These are phyloP conservation scores for Callorhinus ursinus DNA, from an alignment of 2,113 vertebrate species.

Conservation along the genomic window DNA sequence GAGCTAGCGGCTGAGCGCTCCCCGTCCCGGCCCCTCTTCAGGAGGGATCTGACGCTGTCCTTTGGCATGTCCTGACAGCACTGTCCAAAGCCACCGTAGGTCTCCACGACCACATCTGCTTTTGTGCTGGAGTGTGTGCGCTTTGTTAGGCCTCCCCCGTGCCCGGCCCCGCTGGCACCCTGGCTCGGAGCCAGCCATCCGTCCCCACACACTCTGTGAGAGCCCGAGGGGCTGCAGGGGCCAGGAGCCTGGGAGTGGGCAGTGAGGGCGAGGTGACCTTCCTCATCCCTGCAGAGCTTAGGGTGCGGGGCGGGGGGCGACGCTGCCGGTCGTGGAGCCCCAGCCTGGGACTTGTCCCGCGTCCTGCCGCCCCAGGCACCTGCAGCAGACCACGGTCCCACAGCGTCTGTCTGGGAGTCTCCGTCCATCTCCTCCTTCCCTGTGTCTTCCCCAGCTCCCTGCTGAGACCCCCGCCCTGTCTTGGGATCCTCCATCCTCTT, in stretches of 20 bases:
- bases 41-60: too few relatives aligned
- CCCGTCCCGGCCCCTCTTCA: accelerated
- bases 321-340: not conserved
- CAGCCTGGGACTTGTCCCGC: not conserved
- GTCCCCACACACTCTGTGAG: accelerated
- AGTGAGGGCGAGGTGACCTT: too few relatives aligned
- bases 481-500: too few relatives aligned
- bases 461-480: not conserved
- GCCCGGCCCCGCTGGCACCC: accelerated
- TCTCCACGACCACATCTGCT: not conserved
- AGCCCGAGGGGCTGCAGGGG: not conserved
- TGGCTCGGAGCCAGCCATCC: accelerated
- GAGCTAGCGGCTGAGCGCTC: not conserved
- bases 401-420: not conserved
- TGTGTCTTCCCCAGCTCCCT: accelerated
- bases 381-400: not conserved
- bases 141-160: not conserved
- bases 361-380: too few relatives aligned
- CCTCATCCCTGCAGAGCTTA: not conserved
- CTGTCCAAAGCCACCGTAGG: accelerated
- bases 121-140: accelerated
- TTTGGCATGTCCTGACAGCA: not conserved
- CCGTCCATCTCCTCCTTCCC: not conserved
- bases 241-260: too few relatives aligned
- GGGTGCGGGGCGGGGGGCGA: too few relatives aligned